Base-by-base conservation (phyloP, 2,113 vertebrate species). In the Pachyramphus minor region DNA sequence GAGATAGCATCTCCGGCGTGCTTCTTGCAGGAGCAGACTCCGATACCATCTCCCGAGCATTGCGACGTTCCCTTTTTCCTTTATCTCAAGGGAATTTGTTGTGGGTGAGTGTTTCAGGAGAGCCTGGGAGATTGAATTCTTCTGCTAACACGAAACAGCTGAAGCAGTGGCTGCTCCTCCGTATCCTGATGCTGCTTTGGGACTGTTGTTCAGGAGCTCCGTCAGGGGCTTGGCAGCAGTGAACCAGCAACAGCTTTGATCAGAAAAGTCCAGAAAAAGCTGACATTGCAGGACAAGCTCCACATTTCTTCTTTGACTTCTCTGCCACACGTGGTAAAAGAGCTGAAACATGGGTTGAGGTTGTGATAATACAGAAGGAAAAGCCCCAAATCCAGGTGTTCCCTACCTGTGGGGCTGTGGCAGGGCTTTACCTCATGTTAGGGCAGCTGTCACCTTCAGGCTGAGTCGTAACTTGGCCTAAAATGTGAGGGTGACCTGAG, bases 41-140 rank as follows among this genome's bases (percentile, higher is more conserved):
- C 0, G 85, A 90, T 94, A 92, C 20, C 41, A 93, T 96, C 95
- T 93, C 95, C 72, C 4, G 1, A 63, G 14, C 15, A 4, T 42
- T 39, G 49, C 3, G 21, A 31, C 47, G 33, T 14, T 35, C 52
- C 52, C 33, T 50, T 25, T 60, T 60, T 62, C 39, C 90, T 85
- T 62, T 93, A n/a, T 90, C 91, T 96, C 87, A 88, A 80, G 85
- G 95, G 95, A 91, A 94, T 95, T 95, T 85, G 24, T 77, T 85
- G 85, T 66, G 79, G 82, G 68, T n/a, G 84, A 69, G 53, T 56
- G 86, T 64, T 80, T 45, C 66, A 74, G 74, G 42, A 90, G 44
- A 90, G 95, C 90, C 95, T 37, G 78, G 50, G 90, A 96, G 95
- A 59, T 1, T 30, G 83, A 94, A 95, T 91, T 96, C 84, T 77